Evolutionary conservation across 2,113 vertebrate genomes (phyloP), one percentile per base, ranked within the genome.

Genomic region (Morone saxatilis): DNA sequence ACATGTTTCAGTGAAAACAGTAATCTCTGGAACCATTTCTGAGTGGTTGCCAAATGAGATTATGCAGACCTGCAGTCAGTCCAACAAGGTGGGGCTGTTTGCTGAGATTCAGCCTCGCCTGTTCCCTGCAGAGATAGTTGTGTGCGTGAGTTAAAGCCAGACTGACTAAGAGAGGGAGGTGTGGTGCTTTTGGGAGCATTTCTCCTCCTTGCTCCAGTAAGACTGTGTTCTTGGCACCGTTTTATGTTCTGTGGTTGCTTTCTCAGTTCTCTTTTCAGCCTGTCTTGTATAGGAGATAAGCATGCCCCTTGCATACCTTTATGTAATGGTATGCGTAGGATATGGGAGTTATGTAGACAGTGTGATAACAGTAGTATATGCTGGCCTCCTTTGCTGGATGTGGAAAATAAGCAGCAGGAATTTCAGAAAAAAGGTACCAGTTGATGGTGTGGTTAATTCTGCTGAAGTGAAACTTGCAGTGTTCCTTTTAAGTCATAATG

Each of bases 81-180:
- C 85, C 86, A 86, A 81, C 73, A 84, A 92, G 86, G 91, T 91
- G 91, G 86, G 92, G 91, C 90, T 89, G 84, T 89, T 91, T 91
- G 71, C 56, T 78, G 76, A 88, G 79, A 87, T 87, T 63, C 78
- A 77, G 89, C 90, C 90, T 81, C 77, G 89, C 92, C 84, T 90
- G 65, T 61, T 93, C 80, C 87, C 91, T 87, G 79, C 16, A 86
- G 91, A 88, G 74, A 84, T 73, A 41, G 47, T 63, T 66, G 25
- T 74, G 40, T 74, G 40, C 6, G 3, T 31, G 65, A 81, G 76
- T 79, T 67, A 56, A 83, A 71, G 63, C 60, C 67, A 76, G 71
- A 67, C 38, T 67, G 71, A 78, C n/a, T 56, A 40, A 86, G 56
- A 56, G 36, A 83, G 56, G 86, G 87, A 83, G 89, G 91, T 87